Percentiles rank a stretch among this genome's conserved stretches.
Conservation (phyloP, 2,888 invertebrate genomes). For the Gasteruption jaculator region DNA sequence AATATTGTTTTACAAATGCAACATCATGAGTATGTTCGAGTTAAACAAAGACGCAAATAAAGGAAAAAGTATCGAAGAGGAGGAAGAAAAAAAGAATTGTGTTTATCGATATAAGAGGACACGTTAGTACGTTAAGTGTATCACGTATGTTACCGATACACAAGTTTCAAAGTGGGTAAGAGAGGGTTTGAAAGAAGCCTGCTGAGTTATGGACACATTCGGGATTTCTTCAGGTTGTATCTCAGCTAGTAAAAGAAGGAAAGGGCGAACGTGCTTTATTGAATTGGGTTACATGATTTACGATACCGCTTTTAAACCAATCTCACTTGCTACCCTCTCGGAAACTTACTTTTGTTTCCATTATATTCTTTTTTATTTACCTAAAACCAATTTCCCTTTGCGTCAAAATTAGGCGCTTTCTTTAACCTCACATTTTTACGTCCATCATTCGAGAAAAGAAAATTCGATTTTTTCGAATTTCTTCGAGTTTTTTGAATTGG, state of each 20-base stretch:
- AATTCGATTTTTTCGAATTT: too few relatives aligned
- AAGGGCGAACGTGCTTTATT: conserved; percentile 38
- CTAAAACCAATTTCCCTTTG: too few relatives aligned
- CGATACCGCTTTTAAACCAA: conserved; percentile 35
- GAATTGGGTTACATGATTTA: conserved; percentile 46
- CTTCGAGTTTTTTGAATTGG: too few relatives aligned
- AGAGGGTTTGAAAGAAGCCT: conserved; percentile 23
- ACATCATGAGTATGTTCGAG: conserved; percentile 25
- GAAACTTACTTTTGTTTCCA: too few relatives aligned
- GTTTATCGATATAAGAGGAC: too few relatives aligned
- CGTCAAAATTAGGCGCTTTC: too few relatives aligned
- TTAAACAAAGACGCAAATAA: not conserved
- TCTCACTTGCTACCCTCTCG: too few relatives aligned
- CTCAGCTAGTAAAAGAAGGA: conserved; percentile 32
- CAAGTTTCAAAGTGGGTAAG: conserved; percentile 7
- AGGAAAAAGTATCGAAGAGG: conserved; percentile 9
- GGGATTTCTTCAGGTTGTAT: conserved; percentile 39
- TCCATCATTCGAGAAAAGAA: too few relatives aligned
- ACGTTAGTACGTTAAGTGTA: too few relatives aligned
- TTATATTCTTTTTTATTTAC: too few relatives aligned
- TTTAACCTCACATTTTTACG: too few relatives aligned
- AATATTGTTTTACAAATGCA: conserved; percentile 41
- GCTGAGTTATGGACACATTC: conserved; percentile 42
- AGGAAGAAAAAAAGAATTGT: not conserved
- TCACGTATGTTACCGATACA: not conserved